Evolutionary conservation across 2,113 vertebrate species (phyloP), one percentile per base, ranked within the genome.

Genomic region (Microcebus griseorufus): DNA sequence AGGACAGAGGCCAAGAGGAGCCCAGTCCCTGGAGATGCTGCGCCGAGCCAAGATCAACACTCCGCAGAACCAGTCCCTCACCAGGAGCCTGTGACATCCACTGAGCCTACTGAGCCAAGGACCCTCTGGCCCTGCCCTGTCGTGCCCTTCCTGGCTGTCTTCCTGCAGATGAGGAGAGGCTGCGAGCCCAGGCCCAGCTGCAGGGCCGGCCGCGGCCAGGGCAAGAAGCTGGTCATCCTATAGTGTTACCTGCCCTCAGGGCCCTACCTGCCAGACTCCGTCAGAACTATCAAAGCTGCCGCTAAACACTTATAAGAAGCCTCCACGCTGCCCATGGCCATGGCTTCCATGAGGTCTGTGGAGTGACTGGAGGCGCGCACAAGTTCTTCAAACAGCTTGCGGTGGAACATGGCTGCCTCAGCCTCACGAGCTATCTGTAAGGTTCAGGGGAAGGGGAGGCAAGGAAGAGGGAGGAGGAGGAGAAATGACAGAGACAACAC

Each of bases 241-340:
- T 11, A 39, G 55, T 58, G 45, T 79, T 48, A 90, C 94, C 94
- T 98, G 97, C 93, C 97, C 91, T 98, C 98, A 82, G 98, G 98
- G 98, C 98, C 99, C 99, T 99, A 99, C 99, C 99, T 99, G 99
- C 99, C 99, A 18, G 99, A 99, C 97, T 99, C 99, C 34, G 99
- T 99, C 98, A 99, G 99, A 98, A 99, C 99, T 99, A 99, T 98
- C 98, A 99, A 98, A 94, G 99, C 99, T 96, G 99, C 98, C 85
- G 99, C 99, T 98, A 99, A 99, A 98, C 99, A 99, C 98, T 99
- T 99, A 99, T 99, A 99, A 98, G 99, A 99, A 91, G 99, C 99
- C 98, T 99, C 99, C 97, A 99, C 99, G 17, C 99, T 99, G 18
- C 99, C 99, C 45, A 99, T 99, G 95, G 99, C 99, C 99, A 99